Conservation (phyloP, 2,113 vertebrate genomes). For the Lasiurus borealis region DNA sequence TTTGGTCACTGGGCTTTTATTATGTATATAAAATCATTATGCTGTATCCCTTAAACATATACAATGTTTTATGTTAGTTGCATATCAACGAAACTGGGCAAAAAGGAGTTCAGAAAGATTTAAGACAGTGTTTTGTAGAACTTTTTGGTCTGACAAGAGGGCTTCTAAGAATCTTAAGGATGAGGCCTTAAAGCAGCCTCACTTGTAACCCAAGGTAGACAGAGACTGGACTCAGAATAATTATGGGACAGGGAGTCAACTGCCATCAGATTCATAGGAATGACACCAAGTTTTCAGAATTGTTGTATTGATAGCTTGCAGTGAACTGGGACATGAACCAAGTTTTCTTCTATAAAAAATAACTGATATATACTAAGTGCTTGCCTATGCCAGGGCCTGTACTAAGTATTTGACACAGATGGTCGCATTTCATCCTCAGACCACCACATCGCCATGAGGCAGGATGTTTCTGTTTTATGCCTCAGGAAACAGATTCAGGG, state of each 20-base stretch:
- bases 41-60: background rate
- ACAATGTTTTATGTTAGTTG: background rate
- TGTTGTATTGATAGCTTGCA: background rate
- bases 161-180: background rate
- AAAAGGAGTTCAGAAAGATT: background rate
- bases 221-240: background rate
- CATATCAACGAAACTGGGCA: background rate
- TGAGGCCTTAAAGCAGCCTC: background rate
- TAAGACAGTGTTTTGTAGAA: background rate
- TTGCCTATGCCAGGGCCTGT: background rate
- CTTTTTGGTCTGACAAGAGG: background rate
- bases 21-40: background rate
- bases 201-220: background rate
- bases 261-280: background rate
- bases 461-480: rapidly evolving
- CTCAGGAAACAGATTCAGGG: background rate
- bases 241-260: background rate
- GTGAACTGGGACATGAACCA: background rate
- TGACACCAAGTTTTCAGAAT: background rate
- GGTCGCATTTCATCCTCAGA: rapidly evolving
- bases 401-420: background rate
- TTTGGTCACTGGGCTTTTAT: no score
- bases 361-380: background rate
- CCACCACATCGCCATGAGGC: rapidly evolving
- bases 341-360: background rate